Evolutionary conservation across 2,797 vertebrate genomes (phyloP).

Genomic region (Dipus sagitta): DNA sequence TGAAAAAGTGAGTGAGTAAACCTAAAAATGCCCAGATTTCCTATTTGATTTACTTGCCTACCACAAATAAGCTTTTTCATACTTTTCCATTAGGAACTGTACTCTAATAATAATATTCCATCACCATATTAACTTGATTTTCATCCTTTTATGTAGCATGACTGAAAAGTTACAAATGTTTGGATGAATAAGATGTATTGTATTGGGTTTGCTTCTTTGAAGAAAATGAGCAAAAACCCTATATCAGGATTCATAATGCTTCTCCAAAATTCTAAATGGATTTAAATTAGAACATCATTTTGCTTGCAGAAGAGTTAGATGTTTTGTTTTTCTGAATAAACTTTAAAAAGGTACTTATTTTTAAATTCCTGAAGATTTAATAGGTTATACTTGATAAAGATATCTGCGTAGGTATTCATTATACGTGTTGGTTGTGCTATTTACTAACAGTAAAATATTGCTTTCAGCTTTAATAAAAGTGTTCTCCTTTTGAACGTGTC

Average conservation of each 20-base stretch:
- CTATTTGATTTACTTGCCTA: background rate
- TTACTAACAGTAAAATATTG: conserved; percentile 35
- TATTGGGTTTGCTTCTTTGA: background rate
- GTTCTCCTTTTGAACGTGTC: conserved; percentile 49
- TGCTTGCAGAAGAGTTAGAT: background rate
- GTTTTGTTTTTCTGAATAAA: background rate
- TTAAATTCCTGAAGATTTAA: conserved; percentile 34
- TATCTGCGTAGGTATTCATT: background rate
- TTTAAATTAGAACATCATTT: background rate
- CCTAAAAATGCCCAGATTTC: background rate
- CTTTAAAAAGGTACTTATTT: background rate
- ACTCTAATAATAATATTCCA: background rate
- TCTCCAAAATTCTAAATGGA: background rate
- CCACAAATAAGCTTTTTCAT: background rate
- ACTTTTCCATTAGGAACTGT: background rate
- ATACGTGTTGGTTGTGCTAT: background rate
- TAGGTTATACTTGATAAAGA: background rate
- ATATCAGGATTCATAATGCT: background rate
- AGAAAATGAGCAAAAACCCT: background rate
- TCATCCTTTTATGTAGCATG: background rate
- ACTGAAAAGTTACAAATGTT: background rate
- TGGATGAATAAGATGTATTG: background rate
- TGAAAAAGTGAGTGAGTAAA: background rate
- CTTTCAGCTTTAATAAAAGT: conserved; percentile 42
- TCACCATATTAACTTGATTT: background rate